These are phyloP conservation scores for Takifugu rubripes DNA, from an alignment of 2,797 vertebrate genomes.

Conservation along the genomic window DNA sequence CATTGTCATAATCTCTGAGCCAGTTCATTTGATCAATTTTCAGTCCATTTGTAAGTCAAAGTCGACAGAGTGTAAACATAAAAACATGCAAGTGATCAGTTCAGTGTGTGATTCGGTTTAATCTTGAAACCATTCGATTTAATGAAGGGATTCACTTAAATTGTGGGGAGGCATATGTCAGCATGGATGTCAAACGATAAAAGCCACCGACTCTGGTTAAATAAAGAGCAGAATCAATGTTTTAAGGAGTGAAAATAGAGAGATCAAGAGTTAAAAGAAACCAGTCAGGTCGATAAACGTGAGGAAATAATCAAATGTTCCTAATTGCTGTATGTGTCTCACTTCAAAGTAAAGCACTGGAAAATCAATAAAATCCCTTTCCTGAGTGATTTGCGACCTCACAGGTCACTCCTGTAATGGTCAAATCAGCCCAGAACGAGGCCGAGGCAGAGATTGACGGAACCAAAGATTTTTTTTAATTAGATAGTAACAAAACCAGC, in stretches of 20 bases:
- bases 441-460: slow-evolving; percentile 2
- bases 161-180: too few species aligned
- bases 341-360: slow-evolving; percentile 24
- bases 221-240: background rate
- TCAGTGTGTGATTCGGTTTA: too few species aligned
- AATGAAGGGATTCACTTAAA: too few species aligned
- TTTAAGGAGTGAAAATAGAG: slow-evolving; percentile 4
- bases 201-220: background rate
- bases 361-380: slow-evolving; percentile 35
- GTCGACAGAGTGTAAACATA: background rate
- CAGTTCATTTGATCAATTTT: background rate
- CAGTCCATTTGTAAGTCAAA: background rate
- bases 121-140: too few species aligned
- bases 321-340: slow-evolving; percentile 24
- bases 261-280: slow-evolving; percentile 2
- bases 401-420: slow-evolving; percentile 29
- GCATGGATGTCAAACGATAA: background rate
- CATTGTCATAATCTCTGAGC: background rate
- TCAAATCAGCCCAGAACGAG: slow-evolving; percentile 12
- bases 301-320: slow-evolving; percentile 18
- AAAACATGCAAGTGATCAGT: too few species aligned
- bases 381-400: slow-evolving; percentile 37
- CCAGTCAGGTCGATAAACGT: slow-evolving; percentile 24
- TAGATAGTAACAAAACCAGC: slow-evolving; percentile 19
- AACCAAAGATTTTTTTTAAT: slow-evolving; percentile 9